Conservation (phyloP, 2,888 invertebrate genomes). For the Neria commutata region DNA sequence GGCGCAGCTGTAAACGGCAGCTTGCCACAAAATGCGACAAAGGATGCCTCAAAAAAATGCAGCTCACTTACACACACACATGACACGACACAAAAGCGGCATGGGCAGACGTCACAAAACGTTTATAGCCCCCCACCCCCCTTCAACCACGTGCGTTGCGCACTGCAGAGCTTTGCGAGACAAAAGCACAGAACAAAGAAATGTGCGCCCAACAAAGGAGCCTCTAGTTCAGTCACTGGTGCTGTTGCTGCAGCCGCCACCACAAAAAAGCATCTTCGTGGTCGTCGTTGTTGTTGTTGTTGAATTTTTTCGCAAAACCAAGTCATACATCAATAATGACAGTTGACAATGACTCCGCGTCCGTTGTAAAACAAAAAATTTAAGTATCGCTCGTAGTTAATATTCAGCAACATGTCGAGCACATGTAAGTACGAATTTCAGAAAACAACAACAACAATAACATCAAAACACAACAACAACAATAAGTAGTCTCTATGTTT, state of each 20-base stretch:
- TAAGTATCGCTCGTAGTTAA: background rate
- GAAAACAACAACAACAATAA: too few species aligned
- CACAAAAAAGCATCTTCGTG: background rate
- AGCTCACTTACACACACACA: constrained; percentile 22
- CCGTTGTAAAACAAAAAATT: background rate
- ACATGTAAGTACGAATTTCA: too few species aligned
- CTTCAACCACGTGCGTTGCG: too few species aligned
- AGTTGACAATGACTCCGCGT: constrained; percentile 39
- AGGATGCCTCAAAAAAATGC: background rate
- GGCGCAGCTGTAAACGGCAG: constrained; percentile 5
- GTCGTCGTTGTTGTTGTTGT: constrained; percentile 26
- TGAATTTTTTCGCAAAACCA: constrained; percentile 38
- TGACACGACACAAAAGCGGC: background rate
- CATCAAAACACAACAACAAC: too few species aligned
- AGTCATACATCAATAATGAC: constrained; percentile 52
- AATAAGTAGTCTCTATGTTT: too few species aligned
- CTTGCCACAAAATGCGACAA: background rate
- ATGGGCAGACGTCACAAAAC: too few species aligned
- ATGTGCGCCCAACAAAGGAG: background rate
- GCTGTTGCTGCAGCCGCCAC: background rate
- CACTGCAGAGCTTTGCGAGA: too few species aligned
- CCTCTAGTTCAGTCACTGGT: too few species aligned
- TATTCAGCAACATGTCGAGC: too few species aligned
- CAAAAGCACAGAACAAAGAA: constrained; percentile 8
- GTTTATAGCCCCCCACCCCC: background rate